phyloP scores from a whole-genome alignment of 2,888 invertebrate species.

The Ferdinandea cuprea region DNA sequence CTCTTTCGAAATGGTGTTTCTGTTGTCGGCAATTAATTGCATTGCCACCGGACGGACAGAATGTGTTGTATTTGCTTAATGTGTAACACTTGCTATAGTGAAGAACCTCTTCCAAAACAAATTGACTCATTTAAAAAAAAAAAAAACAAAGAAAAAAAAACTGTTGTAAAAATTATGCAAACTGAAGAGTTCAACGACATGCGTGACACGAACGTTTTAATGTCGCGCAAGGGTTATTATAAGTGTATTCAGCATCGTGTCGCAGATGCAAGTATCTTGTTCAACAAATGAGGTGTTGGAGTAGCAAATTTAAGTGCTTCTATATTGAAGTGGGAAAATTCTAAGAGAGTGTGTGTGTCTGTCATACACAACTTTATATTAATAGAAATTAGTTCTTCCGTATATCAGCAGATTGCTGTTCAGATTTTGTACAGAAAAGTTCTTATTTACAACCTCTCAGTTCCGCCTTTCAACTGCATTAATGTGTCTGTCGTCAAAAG shows the following conservation, averaged over 20 bases:
- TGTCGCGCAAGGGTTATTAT: slow-evolving; percentile 11
- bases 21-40: slow-evolving; percentile 66
- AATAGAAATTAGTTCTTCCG: slow-evolving; percentile 1
- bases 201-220: slow-evolving; percentile 34
- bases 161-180: slow-evolving; percentile 68
- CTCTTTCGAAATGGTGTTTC: slow-evolving; percentile 56
- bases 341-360: not conserved
- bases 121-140: slow-evolving; percentile 49
- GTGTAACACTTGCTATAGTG: slow-evolving; percentile 55
- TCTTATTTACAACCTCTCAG: slow-evolving; percentile 10
- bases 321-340: slow-evolving; percentile 16
- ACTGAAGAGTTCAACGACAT: slow-evolving; percentile 69
- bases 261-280: slow-evolving; percentile 41
- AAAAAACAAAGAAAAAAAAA: slow-evolving; percentile 6
- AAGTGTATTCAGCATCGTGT: slow-evolving; percentile 31
- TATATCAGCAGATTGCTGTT: slow-evolving; percentile 12
- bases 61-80: slow-evolving; percentile 51
- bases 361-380: not conserved
- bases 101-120: slow-evolving; percentile 31
- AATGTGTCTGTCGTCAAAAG: not conserved
- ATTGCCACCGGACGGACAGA: slow-evolving; percentile 61
- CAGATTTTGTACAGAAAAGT: not conserved
- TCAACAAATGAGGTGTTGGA: slow-evolving; percentile 54
- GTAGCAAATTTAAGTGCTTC: slow-evolving; percentile 31
- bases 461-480: slow-evolving; percentile 27